These are phyloP conservation scores for Delphinapterus leucas DNA, from an alignment of 2,113 vertebrate genomes.

Conservation along the genomic window DNA sequence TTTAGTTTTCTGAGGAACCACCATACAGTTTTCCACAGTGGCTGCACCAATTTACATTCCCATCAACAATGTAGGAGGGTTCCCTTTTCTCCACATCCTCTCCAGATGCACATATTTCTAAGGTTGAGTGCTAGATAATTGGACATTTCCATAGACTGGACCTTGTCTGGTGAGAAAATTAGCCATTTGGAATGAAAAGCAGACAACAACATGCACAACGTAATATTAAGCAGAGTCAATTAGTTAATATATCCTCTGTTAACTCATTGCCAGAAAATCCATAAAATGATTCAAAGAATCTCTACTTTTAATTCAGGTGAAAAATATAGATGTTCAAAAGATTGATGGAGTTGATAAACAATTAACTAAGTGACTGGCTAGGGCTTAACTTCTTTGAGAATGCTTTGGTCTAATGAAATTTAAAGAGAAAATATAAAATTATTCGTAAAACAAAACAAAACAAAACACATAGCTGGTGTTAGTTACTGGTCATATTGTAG, in stretches of 20 bases:
- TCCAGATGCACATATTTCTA: background rate
- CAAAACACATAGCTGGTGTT: background rate
- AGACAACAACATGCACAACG: background rate
- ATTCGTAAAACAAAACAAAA: background rate
- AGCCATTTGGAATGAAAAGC: background rate
- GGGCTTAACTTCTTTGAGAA: background rate
- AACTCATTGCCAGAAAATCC: background rate
- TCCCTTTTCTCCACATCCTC: background rate
- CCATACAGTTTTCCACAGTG: background rate
- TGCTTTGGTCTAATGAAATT: background rate
- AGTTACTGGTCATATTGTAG: background rate
- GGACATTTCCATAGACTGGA: background rate
- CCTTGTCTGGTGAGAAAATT: background rate
- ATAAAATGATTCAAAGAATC: background rate
- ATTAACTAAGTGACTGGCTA: background rate
- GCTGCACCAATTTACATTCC: background rate
- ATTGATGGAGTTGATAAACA: slow-evolving; percentile 16
- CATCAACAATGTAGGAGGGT: background rate
- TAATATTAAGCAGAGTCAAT: background rate
- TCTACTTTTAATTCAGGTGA: slow-evolving; percentile 19
- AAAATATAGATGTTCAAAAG: slow-evolving; percentile 12
- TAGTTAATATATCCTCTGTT: background rate
- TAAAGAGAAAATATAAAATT: background rate
- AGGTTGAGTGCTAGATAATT: background rate
- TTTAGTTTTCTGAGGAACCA: background rate